Percentiles rank a stretch among this genome's conserved stretches.
phyloP scores from a whole-genome alignment of 2,797 vertebrate genomes.

The Sparus aurata region DNA sequence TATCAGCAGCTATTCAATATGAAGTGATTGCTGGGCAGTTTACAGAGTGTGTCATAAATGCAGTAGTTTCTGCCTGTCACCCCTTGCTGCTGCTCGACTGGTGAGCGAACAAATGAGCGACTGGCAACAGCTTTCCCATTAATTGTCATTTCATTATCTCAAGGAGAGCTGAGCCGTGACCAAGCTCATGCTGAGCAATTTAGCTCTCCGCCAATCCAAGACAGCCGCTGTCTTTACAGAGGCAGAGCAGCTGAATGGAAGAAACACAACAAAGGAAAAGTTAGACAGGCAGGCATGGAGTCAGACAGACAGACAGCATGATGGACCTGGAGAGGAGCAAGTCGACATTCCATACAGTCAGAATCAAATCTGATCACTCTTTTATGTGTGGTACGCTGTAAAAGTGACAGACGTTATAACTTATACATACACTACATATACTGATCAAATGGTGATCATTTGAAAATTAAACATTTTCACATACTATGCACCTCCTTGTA shows the following conservation, averaged over 20 bases:
- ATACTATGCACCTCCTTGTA: background rate
- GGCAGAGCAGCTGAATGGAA: slow-evolving; percentile 58
- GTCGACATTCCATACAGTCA: background rate
- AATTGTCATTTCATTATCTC: slow-evolving; percentile 90
- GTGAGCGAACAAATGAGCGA: slow-evolving; percentile 77
- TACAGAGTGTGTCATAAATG: slow-evolving; percentile 38
- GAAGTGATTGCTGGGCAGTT: slow-evolving; percentile 46
- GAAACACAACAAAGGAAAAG: slow-evolving; percentile 57
- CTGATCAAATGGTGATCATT: background rate
- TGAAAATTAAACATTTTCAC: background rate
- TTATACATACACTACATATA: background rate
- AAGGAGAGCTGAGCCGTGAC: slow-evolving; percentile 86
- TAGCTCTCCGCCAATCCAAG: slow-evolving; percentile 81
- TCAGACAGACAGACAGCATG: background rate
- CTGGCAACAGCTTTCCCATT: slow-evolving; percentile 85
- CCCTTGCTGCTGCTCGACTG: slow-evolving; percentile 60
- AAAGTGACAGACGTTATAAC: background rate
- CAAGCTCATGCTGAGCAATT: slow-evolving; percentile 84
- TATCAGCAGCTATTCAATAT: slow-evolving; percentile 27
- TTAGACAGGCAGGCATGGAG: slow-evolving; percentile 12
- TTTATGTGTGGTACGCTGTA: background rate
- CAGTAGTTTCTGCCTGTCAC: slow-evolving; percentile 47
- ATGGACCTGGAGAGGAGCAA: slow-evolving; percentile 1
- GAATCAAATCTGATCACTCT: slow-evolving; percentile 1
- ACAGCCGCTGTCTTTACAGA: slow-evolving; percentile 67